A percentile compares a stretch with the other conserved stretches of the same genome.
These are phyloP conservation scores for Asbolus verrucosus DNA, from an alignment of 1,140 invertebrate species.

Conservation along the genomic window DNA sequence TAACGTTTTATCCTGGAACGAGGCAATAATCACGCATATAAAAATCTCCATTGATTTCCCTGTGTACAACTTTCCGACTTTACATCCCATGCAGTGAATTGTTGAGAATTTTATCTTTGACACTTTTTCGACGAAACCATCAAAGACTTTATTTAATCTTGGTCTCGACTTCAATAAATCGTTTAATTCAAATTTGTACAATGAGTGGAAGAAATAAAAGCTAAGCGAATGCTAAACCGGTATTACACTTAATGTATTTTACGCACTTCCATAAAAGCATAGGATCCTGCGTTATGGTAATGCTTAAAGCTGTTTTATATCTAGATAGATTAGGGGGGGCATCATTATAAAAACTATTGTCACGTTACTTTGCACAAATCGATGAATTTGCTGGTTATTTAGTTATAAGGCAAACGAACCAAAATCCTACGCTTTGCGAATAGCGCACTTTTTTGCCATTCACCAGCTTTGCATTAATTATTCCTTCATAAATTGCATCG, in stretches of 20 bases:
- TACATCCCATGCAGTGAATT: background rate
- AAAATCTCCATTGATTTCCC: slow-evolving; percentile 28
- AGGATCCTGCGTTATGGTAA: slow-evolving; percentile 2
- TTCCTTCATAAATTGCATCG: slow-evolving; percentile 2
- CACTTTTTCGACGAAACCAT: slow-evolving; percentile 6
- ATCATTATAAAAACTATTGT: slow-evolving; percentile 8
- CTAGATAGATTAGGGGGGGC: slow-evolving; percentile 10
- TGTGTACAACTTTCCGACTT: slow-evolving; percentile 2
- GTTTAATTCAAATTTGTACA: slow-evolving; percentile 26
- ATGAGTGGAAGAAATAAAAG: slow-evolving; percentile 19
- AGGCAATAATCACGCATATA: slow-evolving; percentile 21
- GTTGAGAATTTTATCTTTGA: slow-evolving; percentile 13
- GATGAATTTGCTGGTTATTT: background rate
- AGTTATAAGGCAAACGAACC: background rate
- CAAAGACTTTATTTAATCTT: slow-evolving; percentile 13
- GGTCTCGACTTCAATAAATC: background rate
- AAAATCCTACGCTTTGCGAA: background rate
- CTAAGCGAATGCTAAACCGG: slow-evolving; percentile 20
- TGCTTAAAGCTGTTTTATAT: background rate
- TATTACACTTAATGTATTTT: slow-evolving; percentile 17
- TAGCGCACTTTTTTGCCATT: slow-evolving; percentile 6
- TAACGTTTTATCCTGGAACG: slow-evolving; percentile 12
- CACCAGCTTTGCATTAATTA: slow-evolving; percentile 19
- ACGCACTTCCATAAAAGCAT: slow-evolving; percentile 30
- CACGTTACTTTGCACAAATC: background rate